Evolutionary conservation across 1,140 invertebrate genomes (phyloP).

Genomic region (Drosophila dunni): DNA sequence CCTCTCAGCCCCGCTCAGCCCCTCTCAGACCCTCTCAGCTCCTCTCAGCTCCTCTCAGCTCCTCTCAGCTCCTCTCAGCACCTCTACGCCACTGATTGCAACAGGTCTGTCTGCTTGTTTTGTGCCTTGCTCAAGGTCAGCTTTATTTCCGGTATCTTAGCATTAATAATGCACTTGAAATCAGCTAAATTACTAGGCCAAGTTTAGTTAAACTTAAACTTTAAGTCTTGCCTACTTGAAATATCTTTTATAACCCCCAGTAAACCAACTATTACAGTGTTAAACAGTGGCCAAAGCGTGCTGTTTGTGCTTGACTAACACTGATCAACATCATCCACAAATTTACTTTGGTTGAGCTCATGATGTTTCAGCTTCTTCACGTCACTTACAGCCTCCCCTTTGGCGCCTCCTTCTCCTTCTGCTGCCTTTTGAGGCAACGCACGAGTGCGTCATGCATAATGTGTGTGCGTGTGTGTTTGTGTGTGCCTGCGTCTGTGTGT

Average conservation of each 20-base stretch:
- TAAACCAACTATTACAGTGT: neutral
- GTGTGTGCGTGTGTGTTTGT: slow-evolving; percentile 22
- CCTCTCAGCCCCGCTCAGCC: no score
- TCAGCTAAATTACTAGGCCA: neutral
- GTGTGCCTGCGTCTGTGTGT: slow-evolving; percentile 35
- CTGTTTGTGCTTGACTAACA: slow-evolving; percentile 9
- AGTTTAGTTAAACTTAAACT: neutral
- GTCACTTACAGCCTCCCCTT: neutral
- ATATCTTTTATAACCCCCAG: neutral
- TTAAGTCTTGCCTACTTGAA: neutral
- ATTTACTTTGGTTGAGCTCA: slow-evolving; percentile 14
- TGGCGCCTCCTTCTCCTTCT: neutral
- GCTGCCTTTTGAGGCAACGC: neutral
- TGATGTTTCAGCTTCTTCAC: neutral
- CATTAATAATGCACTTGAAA: neutral
- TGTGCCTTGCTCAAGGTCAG: neutral
- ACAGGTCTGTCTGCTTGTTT: neutral
- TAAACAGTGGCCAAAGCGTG: neutral
- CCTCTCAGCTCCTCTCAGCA: neutral
- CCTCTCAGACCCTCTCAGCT: no score
- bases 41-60: no score
- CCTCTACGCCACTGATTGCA: neutral
- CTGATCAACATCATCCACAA: neutral
- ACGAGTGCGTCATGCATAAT: slow-evolving; percentile 3
- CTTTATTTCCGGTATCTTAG: neutral